Conservation (phyloP, 2,113 vertebrate genomes). For the Aspidoscelis tigris region DNA sequence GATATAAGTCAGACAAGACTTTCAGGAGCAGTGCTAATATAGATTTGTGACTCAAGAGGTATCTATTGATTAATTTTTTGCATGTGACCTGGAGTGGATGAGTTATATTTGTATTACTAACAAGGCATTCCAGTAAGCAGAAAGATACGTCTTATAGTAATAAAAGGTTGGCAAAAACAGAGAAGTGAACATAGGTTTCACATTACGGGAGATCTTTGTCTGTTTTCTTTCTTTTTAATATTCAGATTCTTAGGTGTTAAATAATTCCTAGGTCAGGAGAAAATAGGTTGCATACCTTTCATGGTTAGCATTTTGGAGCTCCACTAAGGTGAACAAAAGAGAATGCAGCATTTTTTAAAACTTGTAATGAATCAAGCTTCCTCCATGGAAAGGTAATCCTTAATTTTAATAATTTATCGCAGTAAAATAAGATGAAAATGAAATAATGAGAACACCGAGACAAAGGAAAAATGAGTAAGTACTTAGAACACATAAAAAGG, state of each 20-base stretch:
- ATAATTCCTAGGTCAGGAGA: neutral
- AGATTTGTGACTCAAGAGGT: constrained; percentile 42
- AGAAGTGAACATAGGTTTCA: neutral
- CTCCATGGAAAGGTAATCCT: constrained; percentile 16
- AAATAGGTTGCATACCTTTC: neutral
- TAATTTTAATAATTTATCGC: constrained; percentile 41
- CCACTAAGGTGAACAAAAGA: neutral
- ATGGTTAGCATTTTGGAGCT: constrained; percentile 1
- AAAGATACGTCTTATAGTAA: constrained; percentile 1
- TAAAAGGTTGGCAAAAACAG: constrained; percentile 8
- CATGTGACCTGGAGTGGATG: constrained; percentile 18
- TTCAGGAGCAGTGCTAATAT: neutral
- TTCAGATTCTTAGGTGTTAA: neutral
- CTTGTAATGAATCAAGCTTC: constrained; percentile 16
- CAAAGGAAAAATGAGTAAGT: constrained; percentile 48
- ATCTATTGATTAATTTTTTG: constrained; percentile 36
- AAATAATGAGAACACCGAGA: constrained; percentile 42
- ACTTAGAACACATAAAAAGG: constrained; percentile 47
- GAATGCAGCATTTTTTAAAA: constrained; percentile 22
- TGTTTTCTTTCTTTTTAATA: constrained; percentile 12
- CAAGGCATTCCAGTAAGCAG: constrained; percentile 34
- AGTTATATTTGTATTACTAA: constrained; percentile 36
- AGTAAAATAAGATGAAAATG: constrained; percentile 49
- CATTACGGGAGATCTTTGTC: constrained; percentile 16
- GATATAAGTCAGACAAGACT: constrained; percentile 34